A percentile compares a stretch with the other conserved stretches of the same genome.
phyloP scores from a whole-genome alignment of 2,797 vertebrate genomes.

The Mormyrus hasselquistii region DNA sequence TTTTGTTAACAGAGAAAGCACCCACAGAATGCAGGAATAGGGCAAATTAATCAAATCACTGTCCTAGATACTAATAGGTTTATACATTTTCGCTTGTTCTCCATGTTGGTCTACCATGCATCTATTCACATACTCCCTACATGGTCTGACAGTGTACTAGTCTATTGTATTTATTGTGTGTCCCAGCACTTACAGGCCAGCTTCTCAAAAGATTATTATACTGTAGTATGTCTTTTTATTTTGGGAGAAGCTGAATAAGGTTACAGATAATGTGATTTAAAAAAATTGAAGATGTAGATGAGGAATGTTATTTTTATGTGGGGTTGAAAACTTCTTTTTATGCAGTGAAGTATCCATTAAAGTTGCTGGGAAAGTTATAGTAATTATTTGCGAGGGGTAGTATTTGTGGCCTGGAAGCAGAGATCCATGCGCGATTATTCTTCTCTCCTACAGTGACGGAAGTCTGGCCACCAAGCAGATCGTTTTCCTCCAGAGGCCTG shows the following conservation, averaged over 20 bases:
- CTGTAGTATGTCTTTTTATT: neutral
- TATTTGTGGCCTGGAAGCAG: neutral
- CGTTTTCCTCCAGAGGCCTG: constrained; percentile 93
- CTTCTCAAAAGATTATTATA: neutral
- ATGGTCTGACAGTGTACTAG: neutral
- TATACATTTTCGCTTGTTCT: constrained; percentile 29
- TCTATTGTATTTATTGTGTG: neutral
- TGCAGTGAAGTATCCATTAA: neutral
- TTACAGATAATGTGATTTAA: neutral
- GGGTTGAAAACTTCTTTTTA: neutral
- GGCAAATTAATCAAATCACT: constrained; percentile 67
- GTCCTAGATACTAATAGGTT: constrained; percentile 53
- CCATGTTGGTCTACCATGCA: constrained; percentile 28
- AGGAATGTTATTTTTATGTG: neutral
- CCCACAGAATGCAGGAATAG: constrained; percentile 50
- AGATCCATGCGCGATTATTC: constrained; percentile 10
- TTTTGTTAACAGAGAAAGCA: constrained; percentile 48
- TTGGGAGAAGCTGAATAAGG: neutral
- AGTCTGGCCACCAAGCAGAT: constrained; percentile 94
- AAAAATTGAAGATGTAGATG: neutral
- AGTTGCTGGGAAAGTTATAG: neutral
- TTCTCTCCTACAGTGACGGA: constrained; percentile 74
- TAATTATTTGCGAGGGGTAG: constrained; percentile 6
- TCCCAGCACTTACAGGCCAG: neutral
- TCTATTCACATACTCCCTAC: neutral